These are phyloP conservation scores for Misgurnus mizolepis DNA, from an alignment of 2,113 vertebrate genomes.

Conservation along the genomic window DNA sequence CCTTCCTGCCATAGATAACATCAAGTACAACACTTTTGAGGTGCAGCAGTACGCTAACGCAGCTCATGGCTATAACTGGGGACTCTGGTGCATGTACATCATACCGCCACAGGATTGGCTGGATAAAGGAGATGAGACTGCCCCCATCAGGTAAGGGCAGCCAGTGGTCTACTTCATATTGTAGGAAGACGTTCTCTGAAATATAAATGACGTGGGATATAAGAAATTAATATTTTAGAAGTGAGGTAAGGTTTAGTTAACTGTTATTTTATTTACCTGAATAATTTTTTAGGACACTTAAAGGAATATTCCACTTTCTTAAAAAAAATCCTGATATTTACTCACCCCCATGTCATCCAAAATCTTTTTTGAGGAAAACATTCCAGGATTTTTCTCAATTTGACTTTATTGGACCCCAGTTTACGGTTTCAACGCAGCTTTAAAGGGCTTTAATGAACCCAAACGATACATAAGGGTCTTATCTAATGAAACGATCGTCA, in stretches of 20 bases:
- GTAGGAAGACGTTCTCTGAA: slow-evolving; percentile 68
- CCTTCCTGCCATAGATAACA: slow-evolving; percentile 95
- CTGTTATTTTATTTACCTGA: neutral
- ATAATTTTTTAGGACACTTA: neutral
- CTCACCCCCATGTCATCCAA: too few species aligned
- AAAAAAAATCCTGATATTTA: too few species aligned
- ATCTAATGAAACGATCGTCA: too few species aligned
- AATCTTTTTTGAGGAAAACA: too few species aligned
- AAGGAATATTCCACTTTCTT: too few species aligned
- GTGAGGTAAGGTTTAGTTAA: slow-evolving; percentile 41
- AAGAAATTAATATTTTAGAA: slow-evolving; percentile 66
- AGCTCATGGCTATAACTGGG: slow-evolving; percentile 98
- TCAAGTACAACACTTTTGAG: slow-evolving; percentile 96
- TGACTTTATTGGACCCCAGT: too few species aligned
- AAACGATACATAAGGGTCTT: too few species aligned
- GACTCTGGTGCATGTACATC: slow-evolving; percentile 99
- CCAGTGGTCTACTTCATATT: slow-evolving; percentile 57
- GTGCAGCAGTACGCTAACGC: slow-evolving; percentile 97
- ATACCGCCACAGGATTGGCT: slow-evolving; percentile 96
- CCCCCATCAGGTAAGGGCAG: slow-evolving; percentile 89
- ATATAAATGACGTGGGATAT: slow-evolving; percentile 66
- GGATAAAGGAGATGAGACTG: slow-evolving; percentile 92
- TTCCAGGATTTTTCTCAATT: too few species aligned
- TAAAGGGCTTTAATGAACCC: too few species aligned
- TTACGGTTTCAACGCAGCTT: too few species aligned